Percentiles rank a stretch among this genome's conserved stretches.
Conservation (phyloP, 2,113 vertebrate species). For the Emydura subglobosa region DNA sequence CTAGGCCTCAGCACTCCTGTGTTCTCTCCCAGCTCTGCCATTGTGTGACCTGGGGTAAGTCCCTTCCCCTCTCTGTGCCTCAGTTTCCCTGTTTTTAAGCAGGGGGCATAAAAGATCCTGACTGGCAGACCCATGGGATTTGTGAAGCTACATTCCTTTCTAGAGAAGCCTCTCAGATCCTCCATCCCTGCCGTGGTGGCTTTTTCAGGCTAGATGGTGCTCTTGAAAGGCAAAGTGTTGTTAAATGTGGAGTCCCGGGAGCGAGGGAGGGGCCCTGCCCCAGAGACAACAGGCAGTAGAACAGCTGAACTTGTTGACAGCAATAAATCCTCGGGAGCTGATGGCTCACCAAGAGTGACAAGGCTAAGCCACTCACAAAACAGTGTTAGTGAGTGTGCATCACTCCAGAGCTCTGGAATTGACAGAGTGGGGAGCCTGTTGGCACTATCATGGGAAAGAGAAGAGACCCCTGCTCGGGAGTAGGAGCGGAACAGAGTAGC, state of each 20-base stretch:
- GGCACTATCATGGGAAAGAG: neutral
- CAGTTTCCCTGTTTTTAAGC: neutral
- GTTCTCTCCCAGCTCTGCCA: neutral
- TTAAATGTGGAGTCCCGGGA: neutral
- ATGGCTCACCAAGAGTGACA: neutral
- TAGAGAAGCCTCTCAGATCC: neutral
- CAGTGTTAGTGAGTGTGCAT: neutral
- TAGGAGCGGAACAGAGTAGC: neutral
- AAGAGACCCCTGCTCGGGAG: neutral
- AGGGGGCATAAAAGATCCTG: neutral
- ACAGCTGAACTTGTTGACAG: neutral
- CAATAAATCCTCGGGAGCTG: neutral
- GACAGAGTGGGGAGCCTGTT: neutral
- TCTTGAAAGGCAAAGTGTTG: neutral
- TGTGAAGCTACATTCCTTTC: neutral
- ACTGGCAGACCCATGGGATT: neutral
- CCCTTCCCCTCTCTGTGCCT: neutral
- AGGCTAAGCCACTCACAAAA: neutral
- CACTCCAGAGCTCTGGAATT: neutral
- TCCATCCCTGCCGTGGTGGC: neutral
- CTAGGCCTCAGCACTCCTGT: neutral
- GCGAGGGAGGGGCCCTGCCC: neutral
- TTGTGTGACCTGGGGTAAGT: neutral
- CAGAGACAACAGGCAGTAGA: neutral
- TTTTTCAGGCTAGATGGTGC: neutral